Evolutionary conservation across 1,140 invertebrate species (phyloP).

Genomic region (Teleopsis dalmanni): DNA sequence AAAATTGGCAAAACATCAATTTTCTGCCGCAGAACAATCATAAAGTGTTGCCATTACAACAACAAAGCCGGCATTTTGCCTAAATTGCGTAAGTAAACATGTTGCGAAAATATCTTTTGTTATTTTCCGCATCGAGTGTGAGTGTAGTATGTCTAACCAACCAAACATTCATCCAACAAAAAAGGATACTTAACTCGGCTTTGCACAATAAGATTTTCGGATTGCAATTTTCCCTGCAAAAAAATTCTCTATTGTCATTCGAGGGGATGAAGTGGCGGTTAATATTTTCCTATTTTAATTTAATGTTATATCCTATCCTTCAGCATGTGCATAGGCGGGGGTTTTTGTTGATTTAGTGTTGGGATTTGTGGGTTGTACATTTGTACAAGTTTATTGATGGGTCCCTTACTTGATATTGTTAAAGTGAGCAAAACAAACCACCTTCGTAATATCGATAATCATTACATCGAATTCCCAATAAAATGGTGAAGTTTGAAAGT

Average conservation of each 20-base stretch:
- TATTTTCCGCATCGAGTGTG: background rate
- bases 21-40: constrained; percentile 44
- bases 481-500: background rate
- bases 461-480: constrained; percentile 11
- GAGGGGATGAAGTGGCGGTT: no score
- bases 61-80: constrained; percentile 17
- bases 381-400: background rate
- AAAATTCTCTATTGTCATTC: constrained; percentile 12
- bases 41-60: constrained; percentile 31
- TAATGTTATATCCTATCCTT: background rate
- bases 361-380: constrained; percentile 34
- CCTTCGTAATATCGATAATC: constrained; percentile 12
- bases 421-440: constrained; percentile 13
- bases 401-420: constrained; percentile 5
- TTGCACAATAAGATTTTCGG: constrained; percentile 44
- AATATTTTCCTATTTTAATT: background rate
- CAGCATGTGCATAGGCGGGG: background rate
- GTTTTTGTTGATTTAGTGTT: constrained; percentile 32
- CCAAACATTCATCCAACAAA: constrained; percentile 3
- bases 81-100: constrained; percentile 30
- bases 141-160: background rate
- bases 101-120: constrained; percentile 39
- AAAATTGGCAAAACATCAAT: constrained; percentile 45
- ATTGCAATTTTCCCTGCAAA: constrained; percentile 34
- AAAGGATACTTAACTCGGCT: constrained; percentile 41